A percentile compares a stretch with the other conserved stretches of the same genome.
Evolutionary conservation across 2,797 vertebrate genomes (phyloP).

Genomic region (Hylomyscus alleni): DNA sequence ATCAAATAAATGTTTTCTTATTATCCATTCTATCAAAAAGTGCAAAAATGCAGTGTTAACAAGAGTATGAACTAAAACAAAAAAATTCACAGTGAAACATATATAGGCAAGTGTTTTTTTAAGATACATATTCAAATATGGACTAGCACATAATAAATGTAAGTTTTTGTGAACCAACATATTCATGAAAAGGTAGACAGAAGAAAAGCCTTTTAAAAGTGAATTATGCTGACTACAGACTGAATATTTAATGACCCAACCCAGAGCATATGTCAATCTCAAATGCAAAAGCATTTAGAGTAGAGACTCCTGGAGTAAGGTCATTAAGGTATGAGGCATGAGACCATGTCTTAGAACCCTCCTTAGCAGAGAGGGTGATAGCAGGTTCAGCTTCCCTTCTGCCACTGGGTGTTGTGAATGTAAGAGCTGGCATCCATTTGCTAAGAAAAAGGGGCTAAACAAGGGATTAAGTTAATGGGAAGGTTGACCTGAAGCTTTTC

Average conservation of each 20-base stretch:
- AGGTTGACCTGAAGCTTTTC: background rate
- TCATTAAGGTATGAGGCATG: background rate
- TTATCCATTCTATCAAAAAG: background rate
- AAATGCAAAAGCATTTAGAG: too few species aligned
- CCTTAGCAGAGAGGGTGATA: too few species aligned
- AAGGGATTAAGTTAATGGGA: background rate
- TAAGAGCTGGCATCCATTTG: background rate
- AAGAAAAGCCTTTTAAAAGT: background rate
- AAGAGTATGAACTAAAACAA: background rate
- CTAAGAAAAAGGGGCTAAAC: background rate
- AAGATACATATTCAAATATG: too few species aligned
- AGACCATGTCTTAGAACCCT: too few species aligned
- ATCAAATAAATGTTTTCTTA: background rate
- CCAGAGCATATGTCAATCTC: background rate
- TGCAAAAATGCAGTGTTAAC: too few species aligned
- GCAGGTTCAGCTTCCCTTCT: too few species aligned
- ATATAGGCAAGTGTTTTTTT: background rate
- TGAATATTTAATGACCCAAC: background rate
- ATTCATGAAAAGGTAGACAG: background rate
- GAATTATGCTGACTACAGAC: background rate
- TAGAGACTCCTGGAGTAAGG: background rate
- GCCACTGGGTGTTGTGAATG: too few species aligned
- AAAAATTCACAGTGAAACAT: too few species aligned
- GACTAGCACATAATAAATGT: too few species aligned
- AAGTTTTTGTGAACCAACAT: background rate